Base-by-base conservation (phyloP, 2,888 invertebrate genomes). In the Drosophila prostipennis region DNA sequence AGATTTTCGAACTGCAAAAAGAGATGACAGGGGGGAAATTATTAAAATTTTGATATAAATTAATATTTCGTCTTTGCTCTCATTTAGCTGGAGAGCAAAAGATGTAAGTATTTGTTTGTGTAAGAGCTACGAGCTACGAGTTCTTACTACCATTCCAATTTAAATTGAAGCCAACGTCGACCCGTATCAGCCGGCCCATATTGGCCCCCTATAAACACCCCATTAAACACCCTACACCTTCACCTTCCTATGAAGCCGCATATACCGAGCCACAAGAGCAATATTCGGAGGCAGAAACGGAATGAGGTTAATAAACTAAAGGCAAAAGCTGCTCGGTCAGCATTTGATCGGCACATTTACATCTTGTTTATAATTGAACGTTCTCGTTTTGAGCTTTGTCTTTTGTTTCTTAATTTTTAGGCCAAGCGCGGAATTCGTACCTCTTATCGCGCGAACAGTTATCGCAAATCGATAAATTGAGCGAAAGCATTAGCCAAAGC, bases 271-370 rank as follows among this genome's bases (percentile, higher is more conserved):
- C 13, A 34, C 6, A 16, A 43, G 14, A 45, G 8, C 8, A 8
- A n/a, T 5, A 16, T 19, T 51, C 43, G 23, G 29, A 29, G 55
- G 10, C 46, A 42, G 36, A 59, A 11, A 10, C 16, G 42, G 67
- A 82, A 72, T 72, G 69, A 74, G 87, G 81, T 82, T 84, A 87
- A 87, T 78, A 87, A 81, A 81, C 87, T 76, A 67, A 76, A 78
- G 43, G 42, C 53, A 57, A 72, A 76, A 72, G 37, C 37, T 32
- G 71, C 74, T 56, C 19, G 53, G 71, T 82, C 79, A 80, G 77
- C 81, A 70, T 73, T 87, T 53, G 29, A 52, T 48, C 78, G 87
- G 72, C 81, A 81, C 67, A 80, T 81, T 84, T 87, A 84, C 71
- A 80, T 72, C 78, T 72, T 67, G 72, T 82, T 87, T 80, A 72